Evolutionary conservation across 2,888 invertebrate species (phyloP), one percentile per base, ranked within the genome.

Genomic region (Andrena minutula): DNA sequence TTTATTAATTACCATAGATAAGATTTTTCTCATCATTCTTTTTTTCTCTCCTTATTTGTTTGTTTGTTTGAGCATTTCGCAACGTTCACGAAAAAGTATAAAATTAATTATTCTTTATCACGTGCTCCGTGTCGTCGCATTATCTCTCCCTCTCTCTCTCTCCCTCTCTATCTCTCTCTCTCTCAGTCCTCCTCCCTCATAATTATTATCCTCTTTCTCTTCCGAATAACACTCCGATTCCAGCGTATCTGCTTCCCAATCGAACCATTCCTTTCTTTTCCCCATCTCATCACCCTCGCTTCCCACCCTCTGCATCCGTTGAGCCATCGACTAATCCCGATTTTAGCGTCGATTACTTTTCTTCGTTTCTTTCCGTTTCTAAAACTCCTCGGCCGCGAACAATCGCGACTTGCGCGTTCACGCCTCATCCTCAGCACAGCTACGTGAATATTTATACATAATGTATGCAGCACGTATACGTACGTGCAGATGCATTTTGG

Each of bases 51-150:
- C 28, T 51, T 82, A 23, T 32, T 23, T 66, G 30, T 58, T 56
- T 74, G 58, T 90, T 88, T 89, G 86, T 87, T 93, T 93, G 93
- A 93, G 92, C 93, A 92, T 93, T 92, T 92, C 90, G 89, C 90
- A 92, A 92, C 91, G 91, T 91, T 90, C 92, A 92, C 92, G 91
- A 92, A 91, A 93, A 92, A 91, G 93, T 93, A 93, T 89, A 93
- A 93, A 93, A 93, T 93, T 92, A 92, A 93, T 92, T 91, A 89
- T 89, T 90, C 87, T 91, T 90, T 91, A 89, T 89, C 86, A 89
- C 88, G 88, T 80, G 81, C 82, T 81, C 84, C 68, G 68, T 84
- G 69, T 85, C 56, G 20, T 72, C 83, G 76, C 85, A 79, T 83
- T 61, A 60, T 70, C 66, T 26, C 56, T 30, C 23, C 26, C 74